Base-by-base conservation (phyloP, 2,113 vertebrate species). In the Zapus hudsonius region DNA sequence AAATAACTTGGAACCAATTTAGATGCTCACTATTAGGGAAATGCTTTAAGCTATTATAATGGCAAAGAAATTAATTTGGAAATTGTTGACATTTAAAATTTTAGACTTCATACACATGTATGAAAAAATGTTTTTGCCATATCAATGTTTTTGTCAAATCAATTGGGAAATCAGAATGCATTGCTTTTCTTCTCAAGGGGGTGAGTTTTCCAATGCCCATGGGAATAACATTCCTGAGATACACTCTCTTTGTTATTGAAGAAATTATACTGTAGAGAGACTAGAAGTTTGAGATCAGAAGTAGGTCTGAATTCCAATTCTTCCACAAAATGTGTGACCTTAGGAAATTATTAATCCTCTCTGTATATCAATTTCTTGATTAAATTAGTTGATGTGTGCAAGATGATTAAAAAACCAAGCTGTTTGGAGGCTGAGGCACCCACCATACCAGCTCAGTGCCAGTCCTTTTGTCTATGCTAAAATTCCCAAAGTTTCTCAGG, bases 21-120 rank as follows among this genome's bases (percentile, higher is more conserved):
- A 38, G 1, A 88, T 92, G 11, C 0, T 2, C 40, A 84, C 42
- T 86, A 93, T 73, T 75, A 85, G 20, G 38, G 52, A 92, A 87
- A 86, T 67, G 33, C 3, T 74, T 86, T 55, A 72, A 89, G 10
- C 83, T 55, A 66, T 78, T 93, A 13, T 59, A 23, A 17, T 52
- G 74, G 20, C 29, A 76, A 89, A 38, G 44, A 94, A 76, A 59
- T 20, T 66, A 20, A 61, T 64, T 69, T 40, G 67, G 13, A 52
- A 61, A n/a, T 66, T 88, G 25, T 78, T 61, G 90, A 70, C 38
- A 61, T 80, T 89, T 89, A 84, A 33, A 31, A 87, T 67, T 94
- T 94, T 76, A 57, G 27, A 93, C 1, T 27, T 16, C 70, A 70
- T 31, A 15, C 4, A 36, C 13, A 72, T 40, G 42, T 23, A 38